Percentiles rank a stretch among this genome's conserved stretches.
These are phyloP conservation scores for Alcis repandata DNA, from an alignment of 2,888 invertebrate genomes.

Conservation along the genomic window DNA sequence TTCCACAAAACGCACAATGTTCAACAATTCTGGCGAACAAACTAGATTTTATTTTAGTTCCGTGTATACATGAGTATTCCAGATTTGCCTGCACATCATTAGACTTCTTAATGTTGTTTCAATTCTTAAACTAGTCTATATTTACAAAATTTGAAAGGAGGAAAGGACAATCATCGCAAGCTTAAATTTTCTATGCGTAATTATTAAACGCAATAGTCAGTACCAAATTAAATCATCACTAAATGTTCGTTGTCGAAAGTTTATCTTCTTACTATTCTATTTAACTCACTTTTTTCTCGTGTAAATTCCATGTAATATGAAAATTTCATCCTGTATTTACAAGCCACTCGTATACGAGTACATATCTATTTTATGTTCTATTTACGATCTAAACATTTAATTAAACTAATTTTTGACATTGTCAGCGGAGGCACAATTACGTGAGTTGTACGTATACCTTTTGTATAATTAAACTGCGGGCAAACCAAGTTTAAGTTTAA, in stretches of 20 bases:
- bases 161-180: too few species aligned
- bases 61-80: not conserved
- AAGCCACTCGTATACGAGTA: conserved; percentile 65
- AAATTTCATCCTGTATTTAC: conserved; percentile 61
- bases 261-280: too few species aligned
- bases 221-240: too few species aligned
- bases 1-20: conserved; percentile 69
- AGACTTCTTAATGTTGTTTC: not conserved
- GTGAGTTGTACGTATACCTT: conserved; percentile 76
- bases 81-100: not conserved
- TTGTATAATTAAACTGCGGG: conserved; percentile 85
- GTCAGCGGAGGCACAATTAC: conserved; percentile 71
- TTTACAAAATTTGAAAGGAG: too few species aligned
- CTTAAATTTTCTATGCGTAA: too few species aligned
- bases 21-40: conserved; percentile 61
- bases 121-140: too few species aligned
- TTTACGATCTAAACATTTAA: conserved; percentile 69
- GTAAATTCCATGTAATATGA: conserved; percentile 52
- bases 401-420: conserved; percentile 80
- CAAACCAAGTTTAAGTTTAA: conserved; percentile 85
- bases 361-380: conserved; percentile 78
- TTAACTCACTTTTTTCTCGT: conserved; percentile 20
- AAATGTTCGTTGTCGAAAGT: too few species aligned
- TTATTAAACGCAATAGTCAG: too few species aligned
- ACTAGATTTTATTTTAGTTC: conserved; percentile 57